Base-by-base conservation (phyloP, 2,797 vertebrate species). In the Enteromius argenteus region DNA sequence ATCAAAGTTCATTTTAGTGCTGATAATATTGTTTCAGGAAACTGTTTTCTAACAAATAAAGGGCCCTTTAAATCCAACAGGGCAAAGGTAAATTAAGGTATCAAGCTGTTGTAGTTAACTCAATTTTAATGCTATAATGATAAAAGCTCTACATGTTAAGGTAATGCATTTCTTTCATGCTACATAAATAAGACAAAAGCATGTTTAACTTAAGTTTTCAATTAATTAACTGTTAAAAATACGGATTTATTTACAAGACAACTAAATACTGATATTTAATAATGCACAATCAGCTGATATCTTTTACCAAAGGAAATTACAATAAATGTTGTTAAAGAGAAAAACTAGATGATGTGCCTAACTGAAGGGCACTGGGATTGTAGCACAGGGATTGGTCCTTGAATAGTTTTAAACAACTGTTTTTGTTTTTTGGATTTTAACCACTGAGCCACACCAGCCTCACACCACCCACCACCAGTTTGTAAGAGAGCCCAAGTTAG, bases 391-490 rank as follows among this genome's bases (percentile, higher is more conserved):
- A n/a, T 37, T 11, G 17, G 6, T 21, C 2, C 8, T 37, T 51
- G 14, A n/a, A 35, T 10, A 23, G 35, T 56, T 32, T 30, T 1
- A 58, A 71, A 13, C 5, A 13, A 5, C 14, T 0, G 1, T 37
- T 15, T 15, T 60, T 10, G 0, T 0, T 3, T 13, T 58, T 14
- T 1, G 7, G 62, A 39, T 44, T 69, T 42, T 37, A 21, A 53
- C 44, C 58, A 17, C 39, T 35, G 7, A 58, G 9, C 37, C 15
- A 15, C 62, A 77, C n/a, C 72, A 67, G 23, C 81, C 32, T 44
- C 62, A 78, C 81, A 77, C 64, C 49, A 44, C 32, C 69, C 80
- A 73, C 71, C 80, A 83, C 81, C 81, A 83, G 19, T 68, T 14
- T 77, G 11, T 11, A 6, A 23, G 2, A 60, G 49, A 68, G 62